Base-by-base conservation (phyloP, 1,140 invertebrate species). In the Mactra quadrangularis region DNA sequence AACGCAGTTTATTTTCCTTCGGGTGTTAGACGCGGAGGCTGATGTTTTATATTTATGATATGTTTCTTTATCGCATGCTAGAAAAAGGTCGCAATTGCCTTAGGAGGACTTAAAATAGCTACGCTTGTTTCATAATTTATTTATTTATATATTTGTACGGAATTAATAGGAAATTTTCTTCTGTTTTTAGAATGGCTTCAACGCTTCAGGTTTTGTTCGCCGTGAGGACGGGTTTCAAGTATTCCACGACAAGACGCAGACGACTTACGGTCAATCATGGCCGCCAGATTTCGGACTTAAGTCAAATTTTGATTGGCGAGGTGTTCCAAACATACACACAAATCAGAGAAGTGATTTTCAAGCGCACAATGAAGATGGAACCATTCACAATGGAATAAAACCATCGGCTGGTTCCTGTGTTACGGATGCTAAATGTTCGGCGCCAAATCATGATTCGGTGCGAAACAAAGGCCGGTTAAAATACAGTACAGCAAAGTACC, bases 191-290 rank as follows among this genome's bases (percentile, higher is more conserved):
- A 68, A 68, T 25, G 47, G 25, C 25, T 68, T 47, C 45, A 50
- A 25, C 29, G 27, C 45, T 2, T 27, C 31, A 15, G 64, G 64
- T 15, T 15, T 13, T 2, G 38, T 41, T 41, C 38, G 38, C 15
- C 45, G 64, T 11, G 38, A 68, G n/a, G 3, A 38, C 6, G 45
- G 64, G 22, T 68, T 68, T 50, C 41, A 41, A 50, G 38, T 41
- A 4, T 68, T 47, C 15, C 45, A 50, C 13, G 64, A 52, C 6
- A 38, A 68, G 15, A 27, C 41, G 41, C 64, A 68, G 13, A n/a
- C n/a, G n/a, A 3, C 27, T 0, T 50, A 29, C 29, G 25, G 17
- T 29, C 64, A 47, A 68, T 27, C 38, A 22, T 68, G 64, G 64
- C 52, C 52, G 19, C 19, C 64, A 4, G 64, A 68, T 11, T 41